Base-by-base conservation (phyloP, 2,113 vertebrate species). In the Cyanoderma ruficeps region DNA sequence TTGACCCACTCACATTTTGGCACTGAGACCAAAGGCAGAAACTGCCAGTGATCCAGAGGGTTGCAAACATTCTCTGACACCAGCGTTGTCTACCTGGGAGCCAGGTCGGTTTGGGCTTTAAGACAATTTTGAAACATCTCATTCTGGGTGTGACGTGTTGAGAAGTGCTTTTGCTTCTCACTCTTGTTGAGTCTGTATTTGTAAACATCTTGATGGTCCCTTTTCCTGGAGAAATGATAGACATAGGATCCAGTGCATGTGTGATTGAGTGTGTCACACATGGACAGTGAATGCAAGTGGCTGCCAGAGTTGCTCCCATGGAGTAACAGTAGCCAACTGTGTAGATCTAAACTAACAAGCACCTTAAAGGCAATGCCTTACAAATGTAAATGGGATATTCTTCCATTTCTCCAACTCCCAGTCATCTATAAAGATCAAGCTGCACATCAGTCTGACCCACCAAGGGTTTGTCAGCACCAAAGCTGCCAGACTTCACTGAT, bases 41-140 rank as follows among this genome's bases (percentile, higher is more conserved):
- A 6, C 20, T 92, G 31, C 59, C 59, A 46, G 1, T 52, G 56
- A 52, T 68, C 19, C 60, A 52, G 11, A 37, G 21, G 9, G 2
- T 30, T 80, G 56, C 50, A 25, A 42, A 6, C 4, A 2, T 6
- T 67, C 52, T 50, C 23, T 33, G 60, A 63, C 41, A 55, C 6
- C 8, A 35, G 31, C 0, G 0, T 56, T 59, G 27, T 35, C 14
- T 46, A 37, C 22, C 21, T 71, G 49, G 30, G 21, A 83, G 11
- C 25, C 1, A 1, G 25, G 9, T 52, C 41, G 69, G 0, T 67
- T 53, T 63, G 76, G 19, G 13, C 27, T 64, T 74, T 39, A 50
- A 67, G 28, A 30, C 20, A 11, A 2, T 30, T 24, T 79, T 68
- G 22, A 65, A 84, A 60, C n/a, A 37, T 42, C 12, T 47, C 37